phyloP scores from a whole-genome alignment of 1,140 invertebrate genomes.

The Coptotermes formosanus region DNA sequence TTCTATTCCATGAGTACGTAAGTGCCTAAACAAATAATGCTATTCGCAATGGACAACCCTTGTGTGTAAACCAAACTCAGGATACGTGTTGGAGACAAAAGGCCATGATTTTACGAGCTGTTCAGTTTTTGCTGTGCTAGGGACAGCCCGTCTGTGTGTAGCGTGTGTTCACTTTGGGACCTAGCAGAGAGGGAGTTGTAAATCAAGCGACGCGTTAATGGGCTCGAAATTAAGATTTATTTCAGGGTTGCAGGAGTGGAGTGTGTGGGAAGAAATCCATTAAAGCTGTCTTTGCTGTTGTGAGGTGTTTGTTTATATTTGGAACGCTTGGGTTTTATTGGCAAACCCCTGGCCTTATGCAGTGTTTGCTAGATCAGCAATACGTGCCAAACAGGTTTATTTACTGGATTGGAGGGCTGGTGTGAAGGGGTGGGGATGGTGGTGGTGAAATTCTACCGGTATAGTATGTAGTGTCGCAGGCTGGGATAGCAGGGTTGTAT shows the following conservation, averaged over 20 bases:
- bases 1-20: no score
- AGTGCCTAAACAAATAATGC: no score
- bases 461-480: neutral
- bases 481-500: neutral
- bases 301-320: constrained; percentile 8
- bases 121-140: no score
- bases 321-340: neutral
- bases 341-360: neutral
- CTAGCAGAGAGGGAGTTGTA: neutral
- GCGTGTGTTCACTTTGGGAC: no score
- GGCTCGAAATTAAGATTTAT: constrained; percentile 30
- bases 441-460: constrained; percentile 17
- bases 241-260: neutral
- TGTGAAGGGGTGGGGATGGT: constrained; percentile 3
- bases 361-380: constrained; percentile 22
- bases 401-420: neutral
- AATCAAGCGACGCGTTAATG: constrained; percentile 27
- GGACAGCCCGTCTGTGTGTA: no score
- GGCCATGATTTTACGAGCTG: no score
- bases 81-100: no score
- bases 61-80: no score
- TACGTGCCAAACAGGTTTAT: constrained; percentile 24
- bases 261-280: neutral
- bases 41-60: no score
- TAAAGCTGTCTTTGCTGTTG: neutral